Base-by-base conservation (phyloP, 2,797 vertebrate species). In the Champsocephalus esox region DNA sequence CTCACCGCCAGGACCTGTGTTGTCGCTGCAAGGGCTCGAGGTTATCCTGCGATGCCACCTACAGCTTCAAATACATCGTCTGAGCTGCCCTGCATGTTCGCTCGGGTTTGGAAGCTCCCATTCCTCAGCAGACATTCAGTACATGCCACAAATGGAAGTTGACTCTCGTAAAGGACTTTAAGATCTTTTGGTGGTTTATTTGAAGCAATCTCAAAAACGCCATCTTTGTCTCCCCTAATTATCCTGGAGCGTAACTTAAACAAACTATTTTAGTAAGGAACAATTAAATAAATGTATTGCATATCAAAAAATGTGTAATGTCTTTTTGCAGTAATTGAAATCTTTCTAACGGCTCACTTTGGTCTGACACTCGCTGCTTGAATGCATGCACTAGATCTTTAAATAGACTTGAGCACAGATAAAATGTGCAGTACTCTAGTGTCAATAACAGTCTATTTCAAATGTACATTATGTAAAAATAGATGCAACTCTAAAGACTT, bases 1-100 rank as follows among this genome's bases (percentile, higher is more conserved):
- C 97, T 82, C 98, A 99, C 77, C 96, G 97, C 24, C 97, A 98
- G 90, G 97, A 99, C 62, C 92, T 99, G 21, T 98, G 97, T 28
- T 96, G 97, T 12, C 97, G 96, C 88, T 99, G 98, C 92, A 96
- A 93, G 89, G 97, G 96, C 76, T 97, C 96, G 91, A 95, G 86
- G 87, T 88, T 99, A 76, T 98, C 98, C 81, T 99, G 98, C 32
- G 97, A 98, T n/a, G 95, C 89, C 82, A 96, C 96, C 50, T 98
- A 96, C 89, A 97, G 96, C 94, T 98, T 97, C 89, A 99, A 97
- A 86, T 97, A 97, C 62, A 95, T 97, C 2, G 83, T 97, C 72
- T 98, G 92, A 97, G 65, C 41, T 0, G 66, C 34, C 7, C 11
- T 0, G 44, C 57, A 5, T 3, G 43, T 28, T 14, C 3, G 28